Percentiles rank a stretch among this genome's conserved stretches.
Evolutionary conservation across 2,888 invertebrate species (phyloP).

Genomic region (Sipha maydis): DNA sequence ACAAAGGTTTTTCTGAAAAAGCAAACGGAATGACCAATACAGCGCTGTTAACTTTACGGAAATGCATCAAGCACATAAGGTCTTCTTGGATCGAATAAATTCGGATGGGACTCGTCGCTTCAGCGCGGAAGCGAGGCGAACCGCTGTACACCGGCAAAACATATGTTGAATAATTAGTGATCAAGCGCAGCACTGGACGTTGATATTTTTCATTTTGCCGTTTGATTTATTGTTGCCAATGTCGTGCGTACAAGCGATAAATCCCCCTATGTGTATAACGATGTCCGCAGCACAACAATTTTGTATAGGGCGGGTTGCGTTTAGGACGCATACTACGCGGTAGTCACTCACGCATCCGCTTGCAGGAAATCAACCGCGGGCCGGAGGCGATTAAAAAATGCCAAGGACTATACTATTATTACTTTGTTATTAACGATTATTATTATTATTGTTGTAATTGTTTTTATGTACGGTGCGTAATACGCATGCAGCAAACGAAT

Average conservation of each 20-base stretch:
- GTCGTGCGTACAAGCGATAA: neutral
- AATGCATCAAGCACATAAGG: too few relatives aligned
- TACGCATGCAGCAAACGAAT: neutral
- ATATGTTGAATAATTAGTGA: too few relatives aligned
- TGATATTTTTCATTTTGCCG: neutral
- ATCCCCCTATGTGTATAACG: neutral
- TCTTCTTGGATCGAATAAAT: too few relatives aligned
- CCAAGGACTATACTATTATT: conserved; percentile 5
- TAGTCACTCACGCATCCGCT: neutral
- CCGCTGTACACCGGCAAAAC: too few relatives aligned
- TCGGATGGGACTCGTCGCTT: too few relatives aligned
- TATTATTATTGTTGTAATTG: too few relatives aligned
- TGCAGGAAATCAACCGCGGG: neutral
- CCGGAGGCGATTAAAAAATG: conserved; percentile 8
- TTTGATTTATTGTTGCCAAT: neutral
- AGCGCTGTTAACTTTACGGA: too few relatives aligned
- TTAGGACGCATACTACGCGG: neutral
- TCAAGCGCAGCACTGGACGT: neutral
- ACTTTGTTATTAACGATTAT: too few relatives aligned
- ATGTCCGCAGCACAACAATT: too few relatives aligned
- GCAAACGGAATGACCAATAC: too few relatives aligned
- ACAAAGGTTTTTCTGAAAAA: too few relatives aligned
- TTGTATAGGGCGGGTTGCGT: neutral
- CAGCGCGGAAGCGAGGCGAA: too few relatives aligned
- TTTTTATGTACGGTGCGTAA: neutral